Percentiles rank a stretch among this genome's conserved stretches.
Conservation (phyloP, 2,888 invertebrate species). For the Drosophila melanosoma region DNA sequence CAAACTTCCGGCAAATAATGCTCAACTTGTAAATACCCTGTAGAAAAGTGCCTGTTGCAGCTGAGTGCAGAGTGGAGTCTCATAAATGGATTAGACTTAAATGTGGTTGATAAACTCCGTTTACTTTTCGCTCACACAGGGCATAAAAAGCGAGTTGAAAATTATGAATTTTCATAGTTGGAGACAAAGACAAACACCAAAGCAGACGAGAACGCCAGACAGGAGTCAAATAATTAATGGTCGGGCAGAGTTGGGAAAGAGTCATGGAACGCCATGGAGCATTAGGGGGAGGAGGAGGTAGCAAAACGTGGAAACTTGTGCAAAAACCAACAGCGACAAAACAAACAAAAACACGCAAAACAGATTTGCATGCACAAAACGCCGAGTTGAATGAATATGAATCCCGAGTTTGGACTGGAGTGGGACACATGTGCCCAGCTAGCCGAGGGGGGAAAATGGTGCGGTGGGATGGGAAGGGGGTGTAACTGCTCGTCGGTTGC, state of each 20-base stretch:
- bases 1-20: slow-evolving; percentile 1
- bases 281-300: slow-evolving; percentile 8
- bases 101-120: slow-evolving; percentile 6
- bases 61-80: background rate
- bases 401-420: slow-evolving; percentile 13
- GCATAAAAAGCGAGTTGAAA: slow-evolving; percentile 41
- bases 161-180: slow-evolving; percentile 69
- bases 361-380: slow-evolving; percentile 72
- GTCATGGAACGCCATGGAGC: background rate
- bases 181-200: slow-evolving; percentile 56
- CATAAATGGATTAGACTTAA: background rate
- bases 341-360: slow-evolving; percentile 68
- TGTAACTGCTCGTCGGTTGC: slow-evolving; percentile 57
- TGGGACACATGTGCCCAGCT: slow-evolving; percentile 43
- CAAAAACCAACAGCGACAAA: slow-evolving; percentile 44
- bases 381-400: slow-evolving; percentile 51
- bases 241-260: slow-evolving; percentile 22
- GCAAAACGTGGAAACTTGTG: slow-evolving; percentile 42
- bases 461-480: background rate
- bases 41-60: background rate
- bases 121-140: slow-evolving; percentile 12
- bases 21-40: slow-evolving; percentile 33
- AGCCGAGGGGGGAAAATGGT: background rate
- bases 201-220: slow-evolving; percentile 65
- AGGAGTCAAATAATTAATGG: slow-evolving; percentile 78